Evolutionary conservation across 1,140 invertebrate genomes (phyloP).

Genomic region (Heliothis virescens): DNA sequence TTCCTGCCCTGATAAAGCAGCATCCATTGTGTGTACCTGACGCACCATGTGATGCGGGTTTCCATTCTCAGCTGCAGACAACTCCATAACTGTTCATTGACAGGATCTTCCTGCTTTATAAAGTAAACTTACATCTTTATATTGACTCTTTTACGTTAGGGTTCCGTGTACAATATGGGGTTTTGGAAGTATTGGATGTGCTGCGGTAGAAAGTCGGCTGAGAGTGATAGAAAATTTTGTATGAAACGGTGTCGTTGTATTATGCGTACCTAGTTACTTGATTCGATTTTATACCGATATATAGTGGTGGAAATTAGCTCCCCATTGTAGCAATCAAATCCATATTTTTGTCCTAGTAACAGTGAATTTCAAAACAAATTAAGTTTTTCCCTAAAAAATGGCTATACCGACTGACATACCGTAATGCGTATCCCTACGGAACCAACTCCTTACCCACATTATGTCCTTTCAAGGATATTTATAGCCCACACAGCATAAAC

Average conservation of each 20-base stretch:
- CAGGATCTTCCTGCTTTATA: conserved; percentile 31
- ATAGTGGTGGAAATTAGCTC: too few relatives aligned
- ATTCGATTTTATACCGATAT: too few relatives aligned
- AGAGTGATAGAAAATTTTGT: too few relatives aligned
- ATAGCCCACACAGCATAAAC: conserved; percentile 22
- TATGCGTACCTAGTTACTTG: too few relatives aligned
- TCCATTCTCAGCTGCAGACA: not conserved
- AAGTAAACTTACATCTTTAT: conserved; percentile 21
- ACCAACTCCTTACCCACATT: not conserved
- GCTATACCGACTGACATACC: too few relatives aligned
- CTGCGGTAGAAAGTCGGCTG: too few relatives aligned
- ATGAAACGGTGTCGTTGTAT: too few relatives aligned
- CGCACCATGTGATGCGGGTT: not conserved
- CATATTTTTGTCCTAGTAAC: too few relatives aligned
- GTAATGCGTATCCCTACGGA: conserved; percentile 8
- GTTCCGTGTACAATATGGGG: not conserved
- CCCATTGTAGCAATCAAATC: too few relatives aligned
- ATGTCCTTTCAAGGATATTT: conserved; percentile 25
- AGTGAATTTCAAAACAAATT: too few relatives aligned
- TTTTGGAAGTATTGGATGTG: not conserved
- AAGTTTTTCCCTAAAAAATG: too few relatives aligned
- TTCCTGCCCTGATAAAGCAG: not conserved
- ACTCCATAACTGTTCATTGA: conserved; percentile 22
- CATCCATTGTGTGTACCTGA: not conserved
- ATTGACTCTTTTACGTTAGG: not conserved